phyloP scores from a whole-genome alignment of 2,797 vertebrate genomes.

The Gymnoscopelus microlampas region DNA sequence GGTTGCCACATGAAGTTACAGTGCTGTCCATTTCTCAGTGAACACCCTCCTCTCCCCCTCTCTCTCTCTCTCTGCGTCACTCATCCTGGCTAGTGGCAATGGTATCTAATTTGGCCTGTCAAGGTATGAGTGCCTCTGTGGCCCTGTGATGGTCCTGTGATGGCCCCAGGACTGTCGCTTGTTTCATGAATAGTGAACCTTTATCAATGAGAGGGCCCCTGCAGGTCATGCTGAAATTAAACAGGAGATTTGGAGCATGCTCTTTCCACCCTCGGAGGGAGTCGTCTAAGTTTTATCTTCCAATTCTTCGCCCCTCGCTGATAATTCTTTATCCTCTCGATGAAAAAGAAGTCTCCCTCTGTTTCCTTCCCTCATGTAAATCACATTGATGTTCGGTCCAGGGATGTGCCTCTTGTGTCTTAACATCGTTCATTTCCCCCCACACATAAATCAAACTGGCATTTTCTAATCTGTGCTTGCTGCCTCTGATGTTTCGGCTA shows the following conservation, averaged over 20 bases:
- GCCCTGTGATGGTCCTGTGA: conserved; percentile 28
- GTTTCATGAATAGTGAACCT: conserved; percentile 63
- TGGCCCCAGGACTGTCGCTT: conserved; percentile 43
- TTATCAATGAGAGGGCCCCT: conserved; percentile 56
- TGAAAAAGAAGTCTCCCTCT: conserved; percentile 37
- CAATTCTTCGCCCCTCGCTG: conserved; percentile 30
- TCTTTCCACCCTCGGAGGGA: conserved; percentile 41
- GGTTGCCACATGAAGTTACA: conserved; percentile 13
- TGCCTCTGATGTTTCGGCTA: conserved; percentile 42
- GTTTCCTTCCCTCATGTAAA: conserved; percentile 68
- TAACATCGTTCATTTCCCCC: conserved; percentile 52
- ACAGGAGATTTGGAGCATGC: conserved; percentile 49
- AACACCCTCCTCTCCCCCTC: neutral
- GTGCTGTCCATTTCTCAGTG: conserved; percentile 19
- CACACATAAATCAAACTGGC: conserved; percentile 71
- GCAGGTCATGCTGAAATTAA: conserved; percentile 69
- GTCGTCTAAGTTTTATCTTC: conserved; percentile 46
- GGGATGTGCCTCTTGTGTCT: conserved; percentile 60
- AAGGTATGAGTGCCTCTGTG: conserved; percentile 33
- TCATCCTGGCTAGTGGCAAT: conserved; percentile 36
- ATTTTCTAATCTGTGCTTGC: conserved; percentile 27
- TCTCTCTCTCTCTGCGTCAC: conserved; percentile 28
- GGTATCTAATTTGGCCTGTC: conserved; percentile 56
- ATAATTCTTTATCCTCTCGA: no score
- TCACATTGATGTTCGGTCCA: conserved; percentile 60